These are phyloP conservation scores for Bucorvus abyssinicus DNA, from an alignment of 2,797 vertebrate genomes.

Conservation along the genomic window DNA sequence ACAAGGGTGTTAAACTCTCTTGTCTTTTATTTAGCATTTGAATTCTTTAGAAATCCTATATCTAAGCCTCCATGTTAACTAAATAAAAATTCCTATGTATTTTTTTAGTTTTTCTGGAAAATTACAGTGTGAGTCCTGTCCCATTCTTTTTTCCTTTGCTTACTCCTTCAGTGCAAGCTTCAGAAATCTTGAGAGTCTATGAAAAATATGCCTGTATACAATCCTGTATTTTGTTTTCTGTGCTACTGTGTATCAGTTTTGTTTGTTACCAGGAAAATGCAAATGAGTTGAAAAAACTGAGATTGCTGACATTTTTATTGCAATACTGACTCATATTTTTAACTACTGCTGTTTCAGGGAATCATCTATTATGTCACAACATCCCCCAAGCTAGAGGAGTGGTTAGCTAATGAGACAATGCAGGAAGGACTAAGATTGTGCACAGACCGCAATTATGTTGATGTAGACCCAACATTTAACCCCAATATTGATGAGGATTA, in stretches of 20 bases:
- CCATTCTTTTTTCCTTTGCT: neutral
- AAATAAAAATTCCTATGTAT: neutral
- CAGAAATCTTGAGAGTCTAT: neutral
- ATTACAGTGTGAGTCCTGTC: neutral
- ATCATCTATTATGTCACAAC: conserved; percentile 97
- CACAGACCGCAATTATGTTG: conserved; percentile 92
- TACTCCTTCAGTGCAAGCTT: neutral
- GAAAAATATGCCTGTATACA: neutral
- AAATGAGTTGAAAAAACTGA: neutral
- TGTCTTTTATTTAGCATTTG: neutral
- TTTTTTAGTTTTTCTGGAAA: neutral
- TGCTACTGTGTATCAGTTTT: neutral
- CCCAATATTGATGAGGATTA: conserved; percentile 99
- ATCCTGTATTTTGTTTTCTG: neutral
- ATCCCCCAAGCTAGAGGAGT: conserved; percentile 93
- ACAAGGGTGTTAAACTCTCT: neutral
- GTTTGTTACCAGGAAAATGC: neutral
- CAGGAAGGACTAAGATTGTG: conserved; percentile 90
- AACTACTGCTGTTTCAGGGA: conserved; percentile 76
- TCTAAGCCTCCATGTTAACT: neutral
- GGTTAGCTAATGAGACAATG: conserved; percentile 95
- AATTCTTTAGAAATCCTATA: neutral
- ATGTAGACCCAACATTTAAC: conserved; percentile 97
- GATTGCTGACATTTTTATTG: neutral
- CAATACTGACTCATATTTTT: neutral